A percentile compares a stretch with the other conserved stretches of the same genome.
phyloP scores from a whole-genome alignment of 2,797 vertebrate genomes.

The Channa striata region DNA sequence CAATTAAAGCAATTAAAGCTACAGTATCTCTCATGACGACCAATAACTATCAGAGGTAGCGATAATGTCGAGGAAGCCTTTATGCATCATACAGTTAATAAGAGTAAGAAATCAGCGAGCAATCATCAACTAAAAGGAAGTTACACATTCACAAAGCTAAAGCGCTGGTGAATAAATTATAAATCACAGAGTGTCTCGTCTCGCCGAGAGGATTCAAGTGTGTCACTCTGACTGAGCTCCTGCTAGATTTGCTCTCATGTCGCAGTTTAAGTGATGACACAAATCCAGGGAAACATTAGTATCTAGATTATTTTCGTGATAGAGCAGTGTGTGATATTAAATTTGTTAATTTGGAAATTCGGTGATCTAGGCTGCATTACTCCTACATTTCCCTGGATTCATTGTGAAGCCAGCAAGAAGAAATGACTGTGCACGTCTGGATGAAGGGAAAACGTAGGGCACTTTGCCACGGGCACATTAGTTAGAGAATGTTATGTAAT shows the following conservation, averaged over 20 bases:
- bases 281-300: background rate
- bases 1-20: constrained; percentile 63
- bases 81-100: constrained; percentile 11
- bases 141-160: constrained; percentile 51
- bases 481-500: background rate
- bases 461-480: background rate
- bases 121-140: constrained; percentile 3
- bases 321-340: constrained; percentile 3
- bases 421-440: background rate
- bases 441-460: background rate
- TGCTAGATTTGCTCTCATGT: constrained; percentile 26
- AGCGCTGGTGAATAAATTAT: constrained; percentile 32
- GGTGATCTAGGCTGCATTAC: background rate
- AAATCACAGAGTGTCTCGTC: constrained; percentile 12
- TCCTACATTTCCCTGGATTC: background rate
- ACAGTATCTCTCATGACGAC: constrained; percentile 15
- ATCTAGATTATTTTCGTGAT: background rate
- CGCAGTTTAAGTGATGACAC: background rate
- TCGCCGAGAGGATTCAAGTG: constrained; percentile 11
- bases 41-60: background rate
- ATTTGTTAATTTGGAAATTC: background rate
- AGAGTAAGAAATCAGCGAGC: constrained; percentile 14
- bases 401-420: background rate
- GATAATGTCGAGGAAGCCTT: constrained; percentile 4
- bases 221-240: constrained; percentile 3